phyloP scores from a whole-genome alignment of 2,888 invertebrate genomes.

The Yponomeuta sedellus region DNA sequence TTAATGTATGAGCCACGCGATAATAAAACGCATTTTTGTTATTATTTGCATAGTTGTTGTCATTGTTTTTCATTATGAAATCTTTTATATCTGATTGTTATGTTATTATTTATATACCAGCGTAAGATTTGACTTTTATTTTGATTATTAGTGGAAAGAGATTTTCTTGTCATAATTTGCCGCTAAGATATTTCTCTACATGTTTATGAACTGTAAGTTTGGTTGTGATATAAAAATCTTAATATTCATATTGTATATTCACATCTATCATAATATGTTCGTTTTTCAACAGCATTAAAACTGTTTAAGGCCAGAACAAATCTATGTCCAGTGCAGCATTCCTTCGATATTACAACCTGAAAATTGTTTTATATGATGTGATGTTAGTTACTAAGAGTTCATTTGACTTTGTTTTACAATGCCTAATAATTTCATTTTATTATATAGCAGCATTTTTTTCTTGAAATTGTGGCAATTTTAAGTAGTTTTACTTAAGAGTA shows the following conservation, averaged over 20 bases:
- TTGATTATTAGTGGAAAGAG: not conserved
- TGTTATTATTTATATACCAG: not conserved
- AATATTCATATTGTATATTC: too few species aligned
- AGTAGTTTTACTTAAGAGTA: not conserved
- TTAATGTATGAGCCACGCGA: too few species aligned
- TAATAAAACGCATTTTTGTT: not conserved
- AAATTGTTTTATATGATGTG: not conserved
- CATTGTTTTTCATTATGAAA: not conserved
- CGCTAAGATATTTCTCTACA: too few species aligned
- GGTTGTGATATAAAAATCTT: too few species aligned
- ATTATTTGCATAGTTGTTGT: not conserved
- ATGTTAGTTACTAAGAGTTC: not conserved
- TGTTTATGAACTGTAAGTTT: too few species aligned
- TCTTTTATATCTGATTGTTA: not conserved
- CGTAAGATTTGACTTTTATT: not conserved
- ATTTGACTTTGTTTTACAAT: not conserved
- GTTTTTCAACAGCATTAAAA: too few species aligned
- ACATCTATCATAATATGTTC: too few species aligned
- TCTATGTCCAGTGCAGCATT: not conserved
- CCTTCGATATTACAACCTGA: not conserved
- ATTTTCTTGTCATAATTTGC: not conserved
- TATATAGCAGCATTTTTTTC: not conserved
- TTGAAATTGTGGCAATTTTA: not conserved
- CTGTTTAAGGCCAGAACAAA: too few species aligned
- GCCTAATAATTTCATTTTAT: too few species aligned